Base-by-base conservation (phyloP, 2,888 invertebrate genomes). In the Parthenolecanium corni region DNA sequence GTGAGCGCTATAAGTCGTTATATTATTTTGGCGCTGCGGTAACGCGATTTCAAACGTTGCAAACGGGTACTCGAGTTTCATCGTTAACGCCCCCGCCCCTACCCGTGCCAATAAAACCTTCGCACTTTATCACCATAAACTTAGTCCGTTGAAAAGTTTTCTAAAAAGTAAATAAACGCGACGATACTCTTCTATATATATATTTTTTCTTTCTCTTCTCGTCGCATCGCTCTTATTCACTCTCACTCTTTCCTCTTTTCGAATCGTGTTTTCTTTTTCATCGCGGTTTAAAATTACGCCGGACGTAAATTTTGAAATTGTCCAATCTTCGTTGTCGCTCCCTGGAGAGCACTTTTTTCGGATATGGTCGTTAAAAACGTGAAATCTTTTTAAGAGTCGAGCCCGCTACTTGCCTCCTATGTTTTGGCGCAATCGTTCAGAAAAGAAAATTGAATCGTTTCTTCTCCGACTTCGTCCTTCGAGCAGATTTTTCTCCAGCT, bases 241-340 rank as follows among this genome's bases (percentile, higher is more conserved):
- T 31, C 9, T 31, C 9, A 6, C 31, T 31, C 4, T 9, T 31
- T 31, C 9, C 9, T 9, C 5, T 31, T 31, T 31, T 31, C 31
- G 31, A 31, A 31, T 9, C 31, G 31, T 9, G n/a, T n/a, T n/a
- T n/a, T 44, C 47, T 58, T 25, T 58, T 58, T 58, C 21, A 12
- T 11, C 57, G 31, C 47, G 23, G 51, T 20, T 14, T 51, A 36
- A 49, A 61, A 61, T 61, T 61, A 61, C 61, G 49, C 61, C 61
- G 61, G 61, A 61, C 61, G 49, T 61, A 61, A 61, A 61, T 61
- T 61, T 61, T 38, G 61, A 61, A 61, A 61, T 61, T 61, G 61
- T 61, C 61, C 61, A 61, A 61, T 61, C 61, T 61, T 49, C 49
- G 61, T 61, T 49, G 61, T 61, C 61, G 61, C 61, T 51, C 61